Evolutionary conservation across 2,797 vertebrate genomes (phyloP), one percentile per base, ranked within the genome.

Genomic region (Liasis olivaceus): DNA sequence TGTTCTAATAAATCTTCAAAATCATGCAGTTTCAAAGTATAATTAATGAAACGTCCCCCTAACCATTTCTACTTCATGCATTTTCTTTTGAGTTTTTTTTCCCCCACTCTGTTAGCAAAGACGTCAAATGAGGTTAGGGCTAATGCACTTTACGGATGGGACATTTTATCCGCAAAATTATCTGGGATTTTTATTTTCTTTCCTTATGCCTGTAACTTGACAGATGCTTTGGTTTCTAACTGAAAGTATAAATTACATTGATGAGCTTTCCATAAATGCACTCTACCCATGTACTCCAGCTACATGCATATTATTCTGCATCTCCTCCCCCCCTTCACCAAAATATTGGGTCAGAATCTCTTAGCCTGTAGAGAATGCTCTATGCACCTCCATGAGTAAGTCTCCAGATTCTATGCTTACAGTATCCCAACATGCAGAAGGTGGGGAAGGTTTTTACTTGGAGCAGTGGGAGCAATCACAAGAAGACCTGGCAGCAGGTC

Each of bases 11-110:
- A 98, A 97, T 97, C 95, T 96, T 94, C 72, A 94, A 96, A 97
- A 97, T 96, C 97, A 97, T 97, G 98, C 97, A 93, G 97, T 98
- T 98, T 97, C 87, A 97, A 98, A 98, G 97, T 97, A 97, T 98
- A 97, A 98, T 98, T 97, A 96, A 96, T 94, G 5, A 69, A 91
- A 94, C 96, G 93, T 95, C 92, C 77, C 77, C 94, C 59, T 60
- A 90, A 93, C 94, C 90, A 93, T 72, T 95, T 96, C 95, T 93
- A 91, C 87, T 96, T 92, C 59, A 88, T 94, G 84, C 91, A 89
- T 77, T 42, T 62, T 15, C 64, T 95, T 93, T 62, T 58, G 89
- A 85, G 93, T 62, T 31, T 17, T 6, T 1, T 72, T 31, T 0
- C 56, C 47, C 88, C 87, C 86, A 86, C 66, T 51, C 62, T 15